These are phyloP conservation scores for Bombus turneri DNA, from an alignment of 1,140 invertebrate species.

Conservation along the genomic window DNA sequence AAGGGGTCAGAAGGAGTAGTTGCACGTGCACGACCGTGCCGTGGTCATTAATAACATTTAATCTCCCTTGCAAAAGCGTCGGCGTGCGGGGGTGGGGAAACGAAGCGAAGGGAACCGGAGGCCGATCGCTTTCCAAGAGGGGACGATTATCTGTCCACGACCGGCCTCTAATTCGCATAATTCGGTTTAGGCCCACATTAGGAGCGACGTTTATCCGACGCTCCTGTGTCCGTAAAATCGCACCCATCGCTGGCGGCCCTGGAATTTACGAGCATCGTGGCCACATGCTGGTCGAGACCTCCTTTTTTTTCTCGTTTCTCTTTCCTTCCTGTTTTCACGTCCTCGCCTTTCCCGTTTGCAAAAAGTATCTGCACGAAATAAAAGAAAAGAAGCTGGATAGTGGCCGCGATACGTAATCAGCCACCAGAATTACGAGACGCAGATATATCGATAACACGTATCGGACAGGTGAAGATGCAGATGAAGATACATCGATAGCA, in stretches of 20 bases:
- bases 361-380: constrained; percentile 53
- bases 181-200: constrained; percentile 65
- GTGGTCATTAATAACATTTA: constrained; percentile 62
- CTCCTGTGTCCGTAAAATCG: constrained; percentile 60
- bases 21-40: constrained; percentile 11
- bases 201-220: constrained; percentile 55
- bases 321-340: neutral
- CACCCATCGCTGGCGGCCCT: constrained; percentile 29
- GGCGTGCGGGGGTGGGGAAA: neutral
- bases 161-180: constrained; percentile 63
- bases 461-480: too few relatives aligned
- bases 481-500: too few relatives aligned
- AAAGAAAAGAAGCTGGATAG: neutral
- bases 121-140: constrained; percentile 36
- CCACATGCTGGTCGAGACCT: constrained; percentile 21
- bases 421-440: constrained; percentile 14
- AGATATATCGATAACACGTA: too few relatives aligned
- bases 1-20: neutral
- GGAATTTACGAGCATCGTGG: constrained; percentile 61
- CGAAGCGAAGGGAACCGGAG: neutral
- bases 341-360: constrained; percentile 15
- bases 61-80: constrained; percentile 43
- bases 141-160: constrained; percentile 47
- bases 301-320: neutral
- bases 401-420: too few relatives aligned